phyloP scores from a whole-genome alignment of 1,140 invertebrate species.

The Himalopsyche phryganea region DNA sequence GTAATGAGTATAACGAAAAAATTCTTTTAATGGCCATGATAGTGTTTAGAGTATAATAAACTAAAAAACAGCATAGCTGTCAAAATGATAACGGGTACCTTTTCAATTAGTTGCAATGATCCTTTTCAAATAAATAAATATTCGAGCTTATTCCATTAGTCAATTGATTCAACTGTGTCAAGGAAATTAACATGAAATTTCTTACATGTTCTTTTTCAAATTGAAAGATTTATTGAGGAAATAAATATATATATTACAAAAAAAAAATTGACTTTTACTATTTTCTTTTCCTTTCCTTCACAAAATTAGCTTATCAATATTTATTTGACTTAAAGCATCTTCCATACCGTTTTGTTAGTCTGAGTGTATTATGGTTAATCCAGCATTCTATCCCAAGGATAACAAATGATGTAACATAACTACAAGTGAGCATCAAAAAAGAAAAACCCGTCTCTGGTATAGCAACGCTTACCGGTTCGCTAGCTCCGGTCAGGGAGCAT shows the following conservation, averaged over 20 bases:
- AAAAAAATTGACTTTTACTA: too few relatives aligned
- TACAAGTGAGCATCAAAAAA: constrained; percentile 11
- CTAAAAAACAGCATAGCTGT: too few relatives aligned
- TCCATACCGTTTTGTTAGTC: too few relatives aligned
- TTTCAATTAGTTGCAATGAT: too few relatives aligned
- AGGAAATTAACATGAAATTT: background rate
- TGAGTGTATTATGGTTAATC: too few relatives aligned
- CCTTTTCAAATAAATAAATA: background rate
- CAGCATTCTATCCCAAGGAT: constrained; percentile 5
- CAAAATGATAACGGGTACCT: too few relatives aligned
- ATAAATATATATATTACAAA: constrained; percentile 5
- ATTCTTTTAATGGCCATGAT: too few relatives aligned
- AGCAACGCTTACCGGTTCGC: constrained; percentile 13
- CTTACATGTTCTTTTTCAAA: background rate
- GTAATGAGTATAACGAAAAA: too few relatives aligned
- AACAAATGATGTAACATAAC: constrained; percentile 5
- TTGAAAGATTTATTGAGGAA: constrained; percentile 1
- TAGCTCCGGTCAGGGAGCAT: constrained; percentile 35
- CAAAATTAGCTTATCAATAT: too few relatives aligned
- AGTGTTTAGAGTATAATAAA: too few relatives aligned
- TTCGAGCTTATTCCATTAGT: background rate
- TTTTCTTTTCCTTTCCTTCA: too few relatives aligned
- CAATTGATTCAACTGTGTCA: constrained; percentile 3
- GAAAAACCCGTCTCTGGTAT: constrained; percentile 12
- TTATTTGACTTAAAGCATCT: too few relatives aligned